Conservation (phyloP, 2,888 invertebrate genomes). For the Dioctria rufipes region DNA sequence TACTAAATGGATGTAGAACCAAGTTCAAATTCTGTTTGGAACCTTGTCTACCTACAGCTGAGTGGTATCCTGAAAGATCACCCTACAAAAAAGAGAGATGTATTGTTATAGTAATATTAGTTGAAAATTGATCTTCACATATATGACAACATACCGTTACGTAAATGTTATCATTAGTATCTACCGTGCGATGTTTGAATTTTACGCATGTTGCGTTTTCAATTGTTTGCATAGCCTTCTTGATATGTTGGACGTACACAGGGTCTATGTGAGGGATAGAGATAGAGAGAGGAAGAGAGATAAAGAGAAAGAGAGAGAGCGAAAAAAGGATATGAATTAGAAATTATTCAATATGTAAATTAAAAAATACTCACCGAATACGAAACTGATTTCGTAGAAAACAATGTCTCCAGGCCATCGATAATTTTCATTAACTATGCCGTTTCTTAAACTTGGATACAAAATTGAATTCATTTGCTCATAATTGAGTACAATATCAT, state of each 20-base stretch:
- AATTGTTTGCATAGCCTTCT: constrained; percentile 66
- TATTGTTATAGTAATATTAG: neutral
- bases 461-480: too few relatives aligned
- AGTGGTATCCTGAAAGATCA: constrained; percentile 78
- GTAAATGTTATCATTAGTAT: constrained; percentile 63
- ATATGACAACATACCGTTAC: constrained; percentile 61
- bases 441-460: constrained; percentile 72
- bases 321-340: too few relatives aligned
- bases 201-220: constrained; percentile 81
- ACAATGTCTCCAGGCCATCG: constrained; percentile 79
- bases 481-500: too few relatives aligned
- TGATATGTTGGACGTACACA: constrained; percentile 75
- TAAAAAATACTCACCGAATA: constrained; percentile 67
- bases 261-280: constrained; percentile 61
- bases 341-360: neutral
- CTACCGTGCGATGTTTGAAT: constrained; percentile 76
- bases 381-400: constrained; percentile 77
- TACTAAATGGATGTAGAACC: constrained; percentile 62
- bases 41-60: constrained; percentile 80
- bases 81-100: neutral
- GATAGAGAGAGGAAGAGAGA: too few relatives aligned
- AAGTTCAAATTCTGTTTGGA: constrained; percentile 65
- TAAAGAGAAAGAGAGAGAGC: too few relatives aligned
- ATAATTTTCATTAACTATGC: constrained; percentile 73
- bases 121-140: neutral